phyloP scores from a whole-genome alignment of 2,797 vertebrate genomes.

The Galaxias olidus region DNA sequence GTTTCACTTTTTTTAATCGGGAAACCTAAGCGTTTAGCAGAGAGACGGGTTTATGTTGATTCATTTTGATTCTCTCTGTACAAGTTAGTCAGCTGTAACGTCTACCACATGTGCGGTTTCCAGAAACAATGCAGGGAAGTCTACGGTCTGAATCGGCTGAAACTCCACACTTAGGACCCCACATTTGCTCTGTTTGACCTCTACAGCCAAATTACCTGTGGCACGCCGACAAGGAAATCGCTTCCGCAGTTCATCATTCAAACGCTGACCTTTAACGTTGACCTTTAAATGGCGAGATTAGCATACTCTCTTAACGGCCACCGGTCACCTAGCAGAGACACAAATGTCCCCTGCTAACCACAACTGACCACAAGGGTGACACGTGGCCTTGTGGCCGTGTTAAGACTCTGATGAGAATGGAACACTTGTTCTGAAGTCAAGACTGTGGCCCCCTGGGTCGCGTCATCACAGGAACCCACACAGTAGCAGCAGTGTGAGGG shows the following conservation, averaged over 20 bases:
- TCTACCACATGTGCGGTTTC: slow-evolving; percentile 58
- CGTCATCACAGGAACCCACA: slow-evolving; percentile 25
- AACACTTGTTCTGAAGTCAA: slow-evolving; percentile 25
- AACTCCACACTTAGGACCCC: neutral
- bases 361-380: slow-evolving; percentile 35
- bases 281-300: slow-evolving; percentile 54
- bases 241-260: slow-evolving; percentile 36
- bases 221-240: slow-evolving; percentile 38
- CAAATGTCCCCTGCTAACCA: slow-evolving; percentile 19
- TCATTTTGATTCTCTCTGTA: slow-evolving; percentile 59
- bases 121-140: slow-evolving; percentile 39
- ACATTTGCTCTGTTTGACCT: slow-evolving; percentile 17
- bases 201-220: slow-evolving; percentile 35
- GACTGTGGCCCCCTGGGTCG: slow-evolving; percentile 8
- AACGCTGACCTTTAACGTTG: slow-evolving; percentile 47
- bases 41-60: slow-evolving; percentile 55
- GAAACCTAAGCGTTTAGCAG: slow-evolving; percentile 49
- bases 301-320: slow-evolving; percentile 55
- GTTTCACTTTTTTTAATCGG: slow-evolving; percentile 42
- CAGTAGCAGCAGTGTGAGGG: slow-evolving; percentile 16
- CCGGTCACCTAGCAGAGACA: slow-evolving; percentile 51
- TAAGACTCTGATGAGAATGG: slow-evolving; percentile 27
- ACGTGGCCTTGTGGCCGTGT: slow-evolving; percentile 11
- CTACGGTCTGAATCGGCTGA: slow-evolving; percentile 41
- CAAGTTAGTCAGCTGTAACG: slow-evolving; percentile 61